A percentile compares a stretch with the other conserved stretches of the same genome.
These are phyloP conservation scores for Glaucopsyche alexis DNA, from an alignment of 2,888 invertebrate genomes.

Conservation along the genomic window DNA sequence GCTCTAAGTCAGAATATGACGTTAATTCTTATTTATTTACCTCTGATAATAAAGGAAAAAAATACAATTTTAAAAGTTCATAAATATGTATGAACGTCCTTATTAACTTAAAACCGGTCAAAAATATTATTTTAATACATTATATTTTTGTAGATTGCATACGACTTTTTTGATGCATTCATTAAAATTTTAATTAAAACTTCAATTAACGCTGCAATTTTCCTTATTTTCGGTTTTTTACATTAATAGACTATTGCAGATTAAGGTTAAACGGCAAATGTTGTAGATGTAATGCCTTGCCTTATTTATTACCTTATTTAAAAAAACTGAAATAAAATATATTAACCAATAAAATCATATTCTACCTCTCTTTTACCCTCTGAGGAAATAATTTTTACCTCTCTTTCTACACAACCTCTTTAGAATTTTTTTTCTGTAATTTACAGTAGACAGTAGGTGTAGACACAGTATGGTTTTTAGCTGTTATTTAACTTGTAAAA, in stretches of 20 bases:
- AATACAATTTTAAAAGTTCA: constrained; percentile 37
- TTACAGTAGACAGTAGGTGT: too few relatives aligned
- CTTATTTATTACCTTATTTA: too few relatives aligned
- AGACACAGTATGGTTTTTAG: too few relatives aligned
- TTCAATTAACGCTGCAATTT: background rate
- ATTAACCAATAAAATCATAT: too few relatives aligned
- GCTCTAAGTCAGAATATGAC: background rate
- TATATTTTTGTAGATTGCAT: constrained; percentile 27
- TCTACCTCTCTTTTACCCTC: too few relatives aligned
- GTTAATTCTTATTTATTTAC: constrained; percentile 22
- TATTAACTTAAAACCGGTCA: constrained; percentile 39
- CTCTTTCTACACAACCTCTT: too few relatives aligned
- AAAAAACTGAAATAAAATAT: too few relatives aligned
- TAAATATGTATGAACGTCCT: constrained; percentile 49
- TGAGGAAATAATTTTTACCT: too few relatives aligned
- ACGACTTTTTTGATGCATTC: background rate
- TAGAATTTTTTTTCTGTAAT: too few relatives aligned
- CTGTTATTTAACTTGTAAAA: too few relatives aligned
- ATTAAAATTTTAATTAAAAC: background rate
- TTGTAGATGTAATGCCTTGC: too few relatives aligned
- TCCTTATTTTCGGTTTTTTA: background rate
- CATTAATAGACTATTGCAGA: background rate
- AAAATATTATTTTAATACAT: constrained; percentile 33
- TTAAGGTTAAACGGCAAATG: background rate
- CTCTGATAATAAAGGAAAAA: constrained; percentile 5